Conservation (phyloP, 2,797 vertebrate species). For the Rhinella marina region DNA sequence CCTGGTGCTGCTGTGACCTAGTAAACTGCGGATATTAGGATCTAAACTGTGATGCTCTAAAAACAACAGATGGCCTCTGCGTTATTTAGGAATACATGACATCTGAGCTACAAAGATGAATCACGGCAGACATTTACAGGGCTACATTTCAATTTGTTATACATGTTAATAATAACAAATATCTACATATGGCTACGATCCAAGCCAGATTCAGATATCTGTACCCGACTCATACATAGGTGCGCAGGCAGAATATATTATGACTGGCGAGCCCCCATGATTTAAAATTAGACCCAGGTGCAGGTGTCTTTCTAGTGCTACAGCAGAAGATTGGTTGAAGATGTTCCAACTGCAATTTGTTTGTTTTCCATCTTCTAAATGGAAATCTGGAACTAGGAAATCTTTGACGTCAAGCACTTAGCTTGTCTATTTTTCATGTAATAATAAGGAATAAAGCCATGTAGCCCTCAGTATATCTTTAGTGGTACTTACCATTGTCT, state of each 20-base stretch:
- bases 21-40: constrained; percentile 58
- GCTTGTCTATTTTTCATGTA: constrained; percentile 12
- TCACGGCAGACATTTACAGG: constrained; percentile 52
- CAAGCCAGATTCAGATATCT: neutral
- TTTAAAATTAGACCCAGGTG: constrained; percentile 47
- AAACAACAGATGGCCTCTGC: constrained; percentile 59
- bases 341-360: constrained; percentile 1
- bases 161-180: constrained; percentile 40
- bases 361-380: neutral
- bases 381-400: constrained; percentile 16
- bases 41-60: constrained; percentile 56
- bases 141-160: constrained; percentile 43
- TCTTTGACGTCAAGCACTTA: constrained; percentile 25
- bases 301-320: constrained; percentile 11
- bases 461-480: neutral
- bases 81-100: constrained; percentile 58
- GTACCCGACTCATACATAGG: constrained; percentile 16
- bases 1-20: constrained; percentile 59
- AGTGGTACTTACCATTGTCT: neutral
- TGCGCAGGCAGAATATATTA: constrained; percentile 21
- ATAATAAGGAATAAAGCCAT: constrained; percentile 24
- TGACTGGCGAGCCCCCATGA: constrained; percentile 8
- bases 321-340: constrained; percentile 21
- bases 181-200: constrained; percentile 51
- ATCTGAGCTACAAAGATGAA: constrained; percentile 55